Percentiles rank a stretch among this genome's conserved stretches.
Evolutionary conservation across 2,113 vertebrate genomes (phyloP).

Genomic region (Macrotis lagotis): DNA sequence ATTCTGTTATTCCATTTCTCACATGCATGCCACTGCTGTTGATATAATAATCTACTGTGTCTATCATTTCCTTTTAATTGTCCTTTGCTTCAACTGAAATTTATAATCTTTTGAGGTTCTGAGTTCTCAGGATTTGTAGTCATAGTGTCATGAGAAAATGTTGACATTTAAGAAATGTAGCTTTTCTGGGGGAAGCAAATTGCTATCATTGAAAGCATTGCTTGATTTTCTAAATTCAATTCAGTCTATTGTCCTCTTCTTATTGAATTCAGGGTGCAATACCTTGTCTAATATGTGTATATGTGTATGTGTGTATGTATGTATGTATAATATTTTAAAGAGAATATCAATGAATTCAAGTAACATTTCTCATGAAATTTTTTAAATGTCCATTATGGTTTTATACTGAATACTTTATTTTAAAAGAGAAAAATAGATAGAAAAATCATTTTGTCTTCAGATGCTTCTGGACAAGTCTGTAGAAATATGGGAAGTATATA

Average conservation of each 20-base stretch:
- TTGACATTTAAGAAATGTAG: neutral
- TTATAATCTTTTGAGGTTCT: neutral
- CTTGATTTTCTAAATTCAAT: too few relatives aligned
- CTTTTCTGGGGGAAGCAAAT: neutral
- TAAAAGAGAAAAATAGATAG: neutral
- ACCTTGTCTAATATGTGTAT: neutral
- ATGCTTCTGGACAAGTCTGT: neutral
- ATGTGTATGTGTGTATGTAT: neutral
- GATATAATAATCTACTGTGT: neutral
- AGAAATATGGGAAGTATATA: neutral
- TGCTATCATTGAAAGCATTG: too few relatives aligned
- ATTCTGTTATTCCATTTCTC: too few relatives aligned
- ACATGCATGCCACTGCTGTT: too few relatives aligned
- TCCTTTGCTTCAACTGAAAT: neutral
- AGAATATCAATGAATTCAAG: neutral
- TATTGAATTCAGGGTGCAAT: neutral
- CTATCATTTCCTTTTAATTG: neutral
- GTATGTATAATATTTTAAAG: neutral
- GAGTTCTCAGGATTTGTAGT: neutral
- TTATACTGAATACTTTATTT: neutral
- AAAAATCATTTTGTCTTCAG: neutral
- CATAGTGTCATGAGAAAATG: neutral
- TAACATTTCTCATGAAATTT: neutral
- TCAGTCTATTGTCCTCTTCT: too few relatives aligned
- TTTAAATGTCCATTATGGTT: slow-evolving; percentile 8